Conservation (phyloP, 2,888 invertebrate species). For the Hololepta plana region DNA sequence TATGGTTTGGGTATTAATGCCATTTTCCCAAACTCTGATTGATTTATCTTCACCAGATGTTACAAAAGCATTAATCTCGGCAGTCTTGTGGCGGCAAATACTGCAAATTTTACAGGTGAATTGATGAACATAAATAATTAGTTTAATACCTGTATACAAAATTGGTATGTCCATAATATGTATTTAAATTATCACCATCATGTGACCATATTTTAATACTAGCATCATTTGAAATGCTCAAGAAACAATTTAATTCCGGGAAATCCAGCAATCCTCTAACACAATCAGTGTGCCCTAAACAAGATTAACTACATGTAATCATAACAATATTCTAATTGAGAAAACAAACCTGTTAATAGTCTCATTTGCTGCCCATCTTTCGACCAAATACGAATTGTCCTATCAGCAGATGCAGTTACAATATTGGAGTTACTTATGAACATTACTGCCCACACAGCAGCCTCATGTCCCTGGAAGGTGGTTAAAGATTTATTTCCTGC, state of each 20-base stretch:
- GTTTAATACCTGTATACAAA: slow-evolving; percentile 50
- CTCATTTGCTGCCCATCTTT: slow-evolving; percentile 44
- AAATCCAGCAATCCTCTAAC: slow-evolving; percentile 59
- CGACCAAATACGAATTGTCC: slow-evolving; percentile 71
- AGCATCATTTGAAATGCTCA: slow-evolving; percentile 89
- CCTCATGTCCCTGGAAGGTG: slow-evolving; percentile 51
- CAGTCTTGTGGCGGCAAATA: slow-evolving; percentile 35
- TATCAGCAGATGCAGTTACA: slow-evolving; percentile 86
- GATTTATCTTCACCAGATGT: slow-evolving; percentile 82
- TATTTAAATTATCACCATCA: slow-evolving; percentile 56
- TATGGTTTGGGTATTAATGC: slow-evolving; percentile 45
- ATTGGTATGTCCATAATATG: slow-evolving; percentile 68
- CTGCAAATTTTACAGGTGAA: slow-evolving; percentile 18
- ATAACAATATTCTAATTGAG: slow-evolving; percentile 4
- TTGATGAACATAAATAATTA: background rate
- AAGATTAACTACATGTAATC: slow-evolving; percentile 2
- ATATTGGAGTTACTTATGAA: slow-evolving; percentile 38
- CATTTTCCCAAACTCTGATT: slow-evolving; percentile 60
- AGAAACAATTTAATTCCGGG: slow-evolving; percentile 52
- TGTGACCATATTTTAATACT: slow-evolving; percentile 70
- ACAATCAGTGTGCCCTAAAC: slow-evolving; percentile 75
- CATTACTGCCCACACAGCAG: slow-evolving; percentile 71
- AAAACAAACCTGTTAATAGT: slow-evolving; percentile 39
- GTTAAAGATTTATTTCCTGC: slow-evolving; percentile 30
- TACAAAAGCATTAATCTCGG: slow-evolving; percentile 45